Evolutionary conservation across 1,140 invertebrate genomes (phyloP), one percentile per base, ranked within the genome.

Genomic region (Pogonomyrmex californicus): DNA sequence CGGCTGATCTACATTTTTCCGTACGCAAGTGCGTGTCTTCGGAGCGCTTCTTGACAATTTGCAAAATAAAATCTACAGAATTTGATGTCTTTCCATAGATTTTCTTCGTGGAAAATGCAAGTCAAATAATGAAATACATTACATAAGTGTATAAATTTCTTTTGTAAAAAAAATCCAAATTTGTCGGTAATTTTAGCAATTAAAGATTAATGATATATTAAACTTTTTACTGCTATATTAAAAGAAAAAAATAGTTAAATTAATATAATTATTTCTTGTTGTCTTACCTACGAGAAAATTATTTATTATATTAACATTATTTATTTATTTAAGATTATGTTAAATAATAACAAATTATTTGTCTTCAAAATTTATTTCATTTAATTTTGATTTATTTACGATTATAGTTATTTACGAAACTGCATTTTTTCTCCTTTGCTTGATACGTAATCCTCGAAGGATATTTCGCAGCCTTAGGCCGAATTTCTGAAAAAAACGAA

Each of bases 1-100:
- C 90, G 87, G 89, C 90, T 86, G 81, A 83, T 90, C 79, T 70
- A 49, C 68, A 60, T 58, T 87, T 87, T 88, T 87, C 73, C 77
- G 82, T 76, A 30, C 85, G 77, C 41, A 73, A 83, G 41, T 73
- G 79, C 79, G 79, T 73, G 33, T 60, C 41, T 60, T 71, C 79
- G 30, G 33, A 68, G 66, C 51, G 60, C 60, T 63, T 47, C 44
- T n/a, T 30, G 60, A 54, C 1, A 1, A 38, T 3, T 36, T 51
- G 36, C 49, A 1, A 44, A 54, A 12, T 23, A 54, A 44, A 36
- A 68, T 12, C 23, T 41, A 9, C 10, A 23, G 38, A 47, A 82
- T 65, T 17, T 23, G n/a, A 36, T n/a, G 30, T 33, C n/a, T n/a
- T n/a, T n/a, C n/a, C n/a, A n/a, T 30, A 1, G 2, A 49, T 30